phyloP scores from a whole-genome alignment of 2,888 invertebrate genomes.

The Penaeus monodon region DNA sequence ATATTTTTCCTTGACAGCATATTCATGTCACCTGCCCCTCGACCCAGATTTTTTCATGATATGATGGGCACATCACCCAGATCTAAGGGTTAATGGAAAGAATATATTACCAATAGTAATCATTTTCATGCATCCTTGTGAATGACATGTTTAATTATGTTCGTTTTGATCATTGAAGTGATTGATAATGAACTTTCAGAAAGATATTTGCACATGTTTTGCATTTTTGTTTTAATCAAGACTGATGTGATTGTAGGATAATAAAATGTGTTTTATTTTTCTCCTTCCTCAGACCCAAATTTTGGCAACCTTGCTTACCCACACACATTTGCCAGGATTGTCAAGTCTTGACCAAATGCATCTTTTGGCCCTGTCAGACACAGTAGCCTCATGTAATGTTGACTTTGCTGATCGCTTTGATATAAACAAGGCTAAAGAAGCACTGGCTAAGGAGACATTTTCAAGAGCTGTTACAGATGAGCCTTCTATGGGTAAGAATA shows the following conservation, averaged over 20 bases:
- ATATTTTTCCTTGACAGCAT: too few relatives aligned
- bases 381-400: conserved; percentile 89
- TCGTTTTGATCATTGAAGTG: too few relatives aligned
- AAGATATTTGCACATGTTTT: too few relatives aligned
- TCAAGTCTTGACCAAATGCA: conserved; percentile 99
- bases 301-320: conserved; percentile 90
- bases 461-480: conserved; percentile 72
- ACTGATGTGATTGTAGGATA: background rate
- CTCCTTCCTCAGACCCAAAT: conserved; percentile 76
- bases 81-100: too few relatives aligned
- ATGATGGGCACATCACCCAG: too few relatives aligned
- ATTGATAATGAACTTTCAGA: too few relatives aligned
- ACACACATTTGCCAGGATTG: conserved; percentile 92
- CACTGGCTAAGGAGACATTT: conserved; percentile 78
- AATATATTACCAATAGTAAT: too few relatives aligned
- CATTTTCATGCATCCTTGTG: too few relatives aligned
- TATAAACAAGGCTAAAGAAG: conserved; percentile 81
- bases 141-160: too few relatives aligned
- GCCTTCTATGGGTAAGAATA: conserved; percentile 72
- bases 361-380: conserved; percentile 96
- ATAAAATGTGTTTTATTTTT: conserved; percentile 12
- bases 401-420: conserved; percentile 71
- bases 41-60: too few relatives aligned
- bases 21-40: too few relatives aligned
- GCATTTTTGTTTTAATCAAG: too few relatives aligned